phyloP scores from a whole-genome alignment of 2,113 vertebrate genomes.

The Charadrius vociferus region DNA sequence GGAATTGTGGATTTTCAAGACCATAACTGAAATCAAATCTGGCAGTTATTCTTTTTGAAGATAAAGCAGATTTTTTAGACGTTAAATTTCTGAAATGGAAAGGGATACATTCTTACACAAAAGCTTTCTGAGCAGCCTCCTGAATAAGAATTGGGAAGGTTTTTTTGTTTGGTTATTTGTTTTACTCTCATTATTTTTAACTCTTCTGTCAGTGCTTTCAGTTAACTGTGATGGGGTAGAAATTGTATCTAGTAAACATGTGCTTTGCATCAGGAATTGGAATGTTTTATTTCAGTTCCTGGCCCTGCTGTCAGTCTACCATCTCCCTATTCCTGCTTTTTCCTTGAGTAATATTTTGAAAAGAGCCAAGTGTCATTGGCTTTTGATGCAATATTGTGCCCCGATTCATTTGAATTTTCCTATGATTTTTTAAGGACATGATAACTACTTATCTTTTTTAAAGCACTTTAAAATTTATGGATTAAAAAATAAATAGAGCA shows the following conservation, averaged over 20 bases:
- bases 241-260: not conserved
- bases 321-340: not conserved
- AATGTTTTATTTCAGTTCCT: not conserved
- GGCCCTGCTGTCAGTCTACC: not conserved
- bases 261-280: not conserved
- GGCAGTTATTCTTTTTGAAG: not conserved
- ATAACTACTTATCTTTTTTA: not conserved
- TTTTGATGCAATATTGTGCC: not conserved
- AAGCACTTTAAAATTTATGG: not conserved
- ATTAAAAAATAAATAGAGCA: not conserved
- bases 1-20: not conserved
- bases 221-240: not conserved
- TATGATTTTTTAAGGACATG: not conserved
- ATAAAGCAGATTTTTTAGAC: not conserved
- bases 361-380: not conserved
- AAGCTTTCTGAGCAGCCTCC: not conserved
- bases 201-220: not conserved
- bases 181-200: not conserved
- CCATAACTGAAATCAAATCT: not conserved
- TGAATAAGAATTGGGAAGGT: not conserved
- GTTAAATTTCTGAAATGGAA: not conserved
- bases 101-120: not conserved
- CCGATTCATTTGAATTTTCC: not conserved
- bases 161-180: not conserved
- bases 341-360: not conserved